Base-by-base conservation (phyloP, 1,140 invertebrate species). In the Drosophila takahashii region DNA sequence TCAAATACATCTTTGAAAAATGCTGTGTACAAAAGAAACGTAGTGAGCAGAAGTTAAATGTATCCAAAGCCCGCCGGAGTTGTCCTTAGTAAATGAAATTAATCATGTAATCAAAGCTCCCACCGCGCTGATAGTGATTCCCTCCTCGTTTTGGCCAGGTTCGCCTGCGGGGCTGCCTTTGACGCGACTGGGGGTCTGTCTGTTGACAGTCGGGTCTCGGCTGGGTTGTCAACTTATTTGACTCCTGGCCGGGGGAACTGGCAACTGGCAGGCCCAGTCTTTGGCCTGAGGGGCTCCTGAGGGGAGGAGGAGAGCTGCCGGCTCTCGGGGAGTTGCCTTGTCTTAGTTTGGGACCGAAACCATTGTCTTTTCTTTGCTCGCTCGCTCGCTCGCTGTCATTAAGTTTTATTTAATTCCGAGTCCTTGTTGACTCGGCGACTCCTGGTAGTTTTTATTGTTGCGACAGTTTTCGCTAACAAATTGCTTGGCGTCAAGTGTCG, bases 401-500 rank as follows among this genome's bases (percentile, higher is more conserved):
- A 87, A 83, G 84, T 87, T 87, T 89, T 87, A 87, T 87, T 86
- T 86, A 86, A 86, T 86, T 87, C 84, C 72, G 72, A 80, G 84
- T 87, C 77, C 80, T 87, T 79, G 73, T 75, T 79, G 78, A 76
- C 71, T 72, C 53, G 51, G 34, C 42, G 13, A 32, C 62, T 65
- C 72, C 61, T 65, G 51, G 51, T 78, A 86, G 85, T 84, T 87
- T 89, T 87, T 89, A 90, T 89, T 85, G 80, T 87, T 86, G 83
- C 83, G 79, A 87, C 83, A 86, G 79, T 86, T 86, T 90, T 84
- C 74, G 84, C 80, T 75, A 91, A 91, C 89, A 91, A 91, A 91
- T 91, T 91, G 89, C 89, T 91, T 79, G 90, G 89, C 89, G 89
- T 91, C 89, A 91, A 91, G 89, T 91, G 89, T 90, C 83, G 76